These are phyloP conservation scores for Allophyes oxyacanthae DNA, from an alignment of 2,888 invertebrate genomes.

Conservation along the genomic window DNA sequence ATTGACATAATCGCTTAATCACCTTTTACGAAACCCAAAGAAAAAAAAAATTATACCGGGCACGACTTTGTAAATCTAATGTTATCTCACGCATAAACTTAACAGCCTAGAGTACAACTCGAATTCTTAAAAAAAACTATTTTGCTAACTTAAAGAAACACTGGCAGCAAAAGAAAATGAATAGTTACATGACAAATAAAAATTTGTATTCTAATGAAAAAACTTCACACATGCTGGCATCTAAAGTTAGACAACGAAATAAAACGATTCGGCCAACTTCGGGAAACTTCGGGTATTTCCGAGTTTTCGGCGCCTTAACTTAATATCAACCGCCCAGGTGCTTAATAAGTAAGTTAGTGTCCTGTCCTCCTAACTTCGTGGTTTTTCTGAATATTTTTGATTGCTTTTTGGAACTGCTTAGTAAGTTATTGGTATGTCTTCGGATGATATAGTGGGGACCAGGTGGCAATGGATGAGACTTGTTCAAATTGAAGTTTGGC, in stretches of 20 bases:
- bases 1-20: too few species aligned
- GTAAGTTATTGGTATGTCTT: conserved; percentile 36
- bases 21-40: too few species aligned
- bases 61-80: too few species aligned
- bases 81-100: too few species aligned
- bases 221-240: conserved; percentile 30
- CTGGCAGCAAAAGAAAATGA: too few species aligned
- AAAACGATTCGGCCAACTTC: conserved; percentile 41
- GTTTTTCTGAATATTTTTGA: conserved; percentile 35
- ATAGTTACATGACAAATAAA: conserved; percentile 22
- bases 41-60: too few species aligned
- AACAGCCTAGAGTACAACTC: too few species aligned
- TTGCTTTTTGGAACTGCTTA: conserved; percentile 20
- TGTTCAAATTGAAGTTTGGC: too few species aligned
- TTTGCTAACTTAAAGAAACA: too few species aligned
- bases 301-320: conserved; percentile 34
- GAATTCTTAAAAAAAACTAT: too few species aligned
- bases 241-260: conserved; percentile 38
- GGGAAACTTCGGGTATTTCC: conserved; percentile 34
- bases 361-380: conserved; percentile 33
- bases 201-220: conserved; percentile 46
- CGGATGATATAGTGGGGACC: conserved; percentile 27
- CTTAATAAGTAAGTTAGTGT: conserved; percentile 49
- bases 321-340: conserved; percentile 44
- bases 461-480: conserved; percentile 6